phyloP scores from a whole-genome alignment of 2,797 vertebrate genomes.

The Lepilemur septentrionalis region DNA sequence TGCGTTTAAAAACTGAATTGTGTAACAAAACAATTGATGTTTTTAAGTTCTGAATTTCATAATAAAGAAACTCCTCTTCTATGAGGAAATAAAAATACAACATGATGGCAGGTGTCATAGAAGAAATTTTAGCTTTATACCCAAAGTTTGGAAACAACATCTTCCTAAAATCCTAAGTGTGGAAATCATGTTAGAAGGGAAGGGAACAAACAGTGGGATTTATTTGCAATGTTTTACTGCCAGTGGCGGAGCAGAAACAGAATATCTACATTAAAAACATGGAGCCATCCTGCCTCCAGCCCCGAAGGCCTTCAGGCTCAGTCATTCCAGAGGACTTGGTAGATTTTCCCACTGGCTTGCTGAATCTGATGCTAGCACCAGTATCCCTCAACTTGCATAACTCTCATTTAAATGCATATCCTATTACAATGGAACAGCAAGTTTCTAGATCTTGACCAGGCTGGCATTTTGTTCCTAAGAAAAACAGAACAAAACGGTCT shows the following conservation, averaged over 20 bases:
- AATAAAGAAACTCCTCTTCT: not conserved
- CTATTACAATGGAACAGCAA: slow-evolving; percentile 70
- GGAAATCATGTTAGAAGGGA: slow-evolving; percentile 59
- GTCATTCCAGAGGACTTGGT: not conserved
- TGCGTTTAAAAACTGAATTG: slow-evolving; percentile 30
- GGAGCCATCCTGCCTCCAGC: not conserved
- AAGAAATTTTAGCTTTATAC: slow-evolving; percentile 55
- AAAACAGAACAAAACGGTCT: slow-evolving; percentile 73
- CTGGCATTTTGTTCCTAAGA: slow-evolving; percentile 73
- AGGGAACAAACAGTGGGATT: slow-evolving; percentile 63
- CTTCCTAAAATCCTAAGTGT: slow-evolving; percentile 63
- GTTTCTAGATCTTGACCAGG: slow-evolving; percentile 72
- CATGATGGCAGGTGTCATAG: slow-evolving; percentile 1
- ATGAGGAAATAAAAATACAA: slow-evolving; percentile 56
- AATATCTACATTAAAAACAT: slow-evolving; percentile 49
- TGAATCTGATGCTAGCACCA: slow-evolving; percentile 50
- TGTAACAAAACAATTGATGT: not conserved
- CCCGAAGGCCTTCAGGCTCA: slow-evolving; percentile 24
- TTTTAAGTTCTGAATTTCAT: slow-evolving; percentile 48
- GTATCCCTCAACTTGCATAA: slow-evolving; percentile 46
- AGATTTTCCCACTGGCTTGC: slow-evolving; percentile 67
- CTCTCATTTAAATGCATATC: slow-evolving; percentile 77
- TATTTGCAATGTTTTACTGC: slow-evolving; percentile 67
- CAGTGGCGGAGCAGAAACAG: slow-evolving; percentile 46
- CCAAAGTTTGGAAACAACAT: slow-evolving; percentile 69